phyloP scores from a whole-genome alignment of 2,113 vertebrate genomes.

The Erythrocebus patas region DNA sequence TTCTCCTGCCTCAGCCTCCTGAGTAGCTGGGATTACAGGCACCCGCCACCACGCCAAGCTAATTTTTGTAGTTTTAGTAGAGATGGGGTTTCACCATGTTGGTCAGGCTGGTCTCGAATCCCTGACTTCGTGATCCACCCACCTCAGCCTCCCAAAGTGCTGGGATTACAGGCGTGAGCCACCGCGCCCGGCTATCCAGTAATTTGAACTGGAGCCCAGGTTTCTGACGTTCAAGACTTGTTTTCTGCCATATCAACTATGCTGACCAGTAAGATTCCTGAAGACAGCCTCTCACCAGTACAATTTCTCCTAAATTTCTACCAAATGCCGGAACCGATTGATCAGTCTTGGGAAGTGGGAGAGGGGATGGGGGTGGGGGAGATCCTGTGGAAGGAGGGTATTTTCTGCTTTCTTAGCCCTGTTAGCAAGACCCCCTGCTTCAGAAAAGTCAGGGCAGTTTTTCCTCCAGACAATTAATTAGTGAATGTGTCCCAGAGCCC shows the following conservation, averaged over 20 bases:
- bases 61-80: no score
- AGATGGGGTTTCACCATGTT: no score
- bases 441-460: not conserved
- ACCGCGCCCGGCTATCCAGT: no score
- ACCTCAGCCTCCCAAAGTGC: no score
- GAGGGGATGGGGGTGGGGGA: not conserved
- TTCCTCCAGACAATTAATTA: not conserved
- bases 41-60: no score
- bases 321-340: not conserved
- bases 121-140: no score
- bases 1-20: no score
- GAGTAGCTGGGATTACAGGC: no score
- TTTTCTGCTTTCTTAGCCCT: not conserved
- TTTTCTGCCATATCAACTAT: not conserved
- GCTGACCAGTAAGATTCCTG: not conserved
- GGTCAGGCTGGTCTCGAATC: no score
- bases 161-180: no score
- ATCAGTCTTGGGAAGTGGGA: not conserved
- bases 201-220: not conserved
- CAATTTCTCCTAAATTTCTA: not conserved
- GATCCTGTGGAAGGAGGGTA: not conserved
- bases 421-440: not conserved
- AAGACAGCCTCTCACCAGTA: rapidly evolving
- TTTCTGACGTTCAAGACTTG: not conserved
- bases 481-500: not conserved